These are phyloP conservation scores for Xerus inauris DNA, from an alignment of 2,113 vertebrate genomes.

Conservation along the genomic window DNA sequence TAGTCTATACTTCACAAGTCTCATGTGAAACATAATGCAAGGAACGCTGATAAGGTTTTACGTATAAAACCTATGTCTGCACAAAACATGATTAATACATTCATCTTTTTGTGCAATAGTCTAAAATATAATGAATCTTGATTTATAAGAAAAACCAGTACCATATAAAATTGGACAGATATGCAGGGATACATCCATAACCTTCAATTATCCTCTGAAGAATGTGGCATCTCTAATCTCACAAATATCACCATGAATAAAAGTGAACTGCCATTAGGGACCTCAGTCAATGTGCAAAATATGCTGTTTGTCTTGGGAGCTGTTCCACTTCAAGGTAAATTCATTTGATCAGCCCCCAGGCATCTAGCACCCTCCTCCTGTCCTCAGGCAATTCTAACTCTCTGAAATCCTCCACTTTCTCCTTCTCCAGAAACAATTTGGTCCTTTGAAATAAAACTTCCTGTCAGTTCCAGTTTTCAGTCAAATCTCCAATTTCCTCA, in stretches of 20 bases:
- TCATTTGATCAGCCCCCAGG: neutral
- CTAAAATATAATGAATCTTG: neutral
- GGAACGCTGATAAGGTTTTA: neutral
- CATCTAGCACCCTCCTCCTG: neutral
- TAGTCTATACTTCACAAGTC: neutral
- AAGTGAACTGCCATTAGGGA: neutral
- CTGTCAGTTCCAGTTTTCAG: neutral
- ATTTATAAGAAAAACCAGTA: neutral
- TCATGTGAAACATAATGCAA: neutral
- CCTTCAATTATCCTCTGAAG: neutral
- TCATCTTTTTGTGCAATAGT: neutral
- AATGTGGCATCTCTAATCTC: neutral
- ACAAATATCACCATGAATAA: slow-evolving; percentile 43
- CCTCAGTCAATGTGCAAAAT: neutral
- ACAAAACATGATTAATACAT: neutral
- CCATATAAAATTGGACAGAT: neutral
- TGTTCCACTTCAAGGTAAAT: slow-evolving; percentile 28
- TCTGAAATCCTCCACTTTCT: neutral
- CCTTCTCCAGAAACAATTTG: neutral
- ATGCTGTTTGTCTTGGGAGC: slow-evolving; percentile 44
- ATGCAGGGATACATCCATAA: neutral
- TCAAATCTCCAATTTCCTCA: slow-evolving; percentile 43
- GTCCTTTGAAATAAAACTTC: neutral
- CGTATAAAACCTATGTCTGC: neutral
- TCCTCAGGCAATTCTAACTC: neutral